phyloP scores from a whole-genome alignment of 2,113 vertebrate species.

The Megatriorchis doriae region DNA sequence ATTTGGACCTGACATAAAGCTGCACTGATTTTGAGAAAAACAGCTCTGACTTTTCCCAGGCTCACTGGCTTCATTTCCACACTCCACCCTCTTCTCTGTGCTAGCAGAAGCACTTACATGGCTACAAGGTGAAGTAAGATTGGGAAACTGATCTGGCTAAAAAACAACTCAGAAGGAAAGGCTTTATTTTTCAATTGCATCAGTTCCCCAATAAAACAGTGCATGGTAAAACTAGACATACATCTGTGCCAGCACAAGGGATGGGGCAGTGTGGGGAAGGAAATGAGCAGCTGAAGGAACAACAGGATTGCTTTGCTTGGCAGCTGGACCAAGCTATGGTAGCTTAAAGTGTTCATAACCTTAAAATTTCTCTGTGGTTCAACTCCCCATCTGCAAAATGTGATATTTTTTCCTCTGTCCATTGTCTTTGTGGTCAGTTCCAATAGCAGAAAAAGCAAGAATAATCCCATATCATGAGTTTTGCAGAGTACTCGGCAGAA shows the following conservation, averaged over 20 bases:
- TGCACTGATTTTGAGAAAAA: neutral
- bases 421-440: conserved; percentile 32
- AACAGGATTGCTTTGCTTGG: conserved; percentile 52
- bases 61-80: neutral
- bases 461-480: conserved; percentile 21
- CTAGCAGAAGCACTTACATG: neutral
- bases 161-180: neutral
- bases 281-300: conserved; percentile 31
- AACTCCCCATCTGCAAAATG: neutral
- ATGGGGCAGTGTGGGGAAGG: neutral
- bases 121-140: neutral
- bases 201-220: neutral
- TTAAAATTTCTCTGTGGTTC: conserved; percentile 38
- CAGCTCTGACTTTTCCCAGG: neutral
- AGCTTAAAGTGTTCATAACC: neutral
- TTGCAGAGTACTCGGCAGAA: conserved; percentile 1
- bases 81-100: neutral
- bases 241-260: neutral
- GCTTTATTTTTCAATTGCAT: neutral
- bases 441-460: conserved; percentile 17
- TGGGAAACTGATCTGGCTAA: neutral
- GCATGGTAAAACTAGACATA: neutral
- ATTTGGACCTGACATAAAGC: neutral
- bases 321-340: conserved; percentile 5
- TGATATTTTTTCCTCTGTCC: neutral